Percentiles rank a stretch among this genome's conserved stretches.
These are phyloP conservation scores for Cantharis lateralis DNA, from an alignment of 2,888 invertebrate species.

Conservation along the genomic window DNA sequence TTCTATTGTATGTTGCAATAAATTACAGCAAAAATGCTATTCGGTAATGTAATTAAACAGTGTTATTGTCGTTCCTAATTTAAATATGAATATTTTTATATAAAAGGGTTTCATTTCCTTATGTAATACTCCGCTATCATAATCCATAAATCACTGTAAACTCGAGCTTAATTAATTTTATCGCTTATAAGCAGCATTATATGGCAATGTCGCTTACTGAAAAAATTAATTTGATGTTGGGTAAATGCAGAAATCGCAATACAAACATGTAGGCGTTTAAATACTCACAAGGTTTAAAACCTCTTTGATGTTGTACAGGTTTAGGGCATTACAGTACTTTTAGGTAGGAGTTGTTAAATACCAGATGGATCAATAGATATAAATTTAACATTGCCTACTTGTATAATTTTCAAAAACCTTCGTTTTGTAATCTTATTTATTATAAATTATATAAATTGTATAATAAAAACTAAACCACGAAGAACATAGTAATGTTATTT, in stretches of 20 bases:
- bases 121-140: background rate
- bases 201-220: background rate
- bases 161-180: background rate
- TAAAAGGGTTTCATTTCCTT: background rate
- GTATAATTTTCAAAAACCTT: background rate
- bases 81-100: background rate
- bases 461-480: background rate
- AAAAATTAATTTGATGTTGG: background rate
- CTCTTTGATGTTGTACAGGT: background rate
- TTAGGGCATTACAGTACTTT: background rate
- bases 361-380: background rate
- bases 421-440: background rate
- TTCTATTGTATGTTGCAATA: background rate
- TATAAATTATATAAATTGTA: background rate
- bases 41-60: background rate
- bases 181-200: background rate
- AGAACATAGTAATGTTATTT: background rate
- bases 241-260: background rate
- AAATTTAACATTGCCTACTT: background rate
- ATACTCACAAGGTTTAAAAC: background rate
- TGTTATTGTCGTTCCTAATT: background rate
- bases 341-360: background rate
- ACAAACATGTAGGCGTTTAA: background rate
- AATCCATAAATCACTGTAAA: background rate
- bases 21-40: background rate